phyloP scores from a whole-genome alignment of 2,888 invertebrate genomes.

The Protodeltote pygarga region DNA sequence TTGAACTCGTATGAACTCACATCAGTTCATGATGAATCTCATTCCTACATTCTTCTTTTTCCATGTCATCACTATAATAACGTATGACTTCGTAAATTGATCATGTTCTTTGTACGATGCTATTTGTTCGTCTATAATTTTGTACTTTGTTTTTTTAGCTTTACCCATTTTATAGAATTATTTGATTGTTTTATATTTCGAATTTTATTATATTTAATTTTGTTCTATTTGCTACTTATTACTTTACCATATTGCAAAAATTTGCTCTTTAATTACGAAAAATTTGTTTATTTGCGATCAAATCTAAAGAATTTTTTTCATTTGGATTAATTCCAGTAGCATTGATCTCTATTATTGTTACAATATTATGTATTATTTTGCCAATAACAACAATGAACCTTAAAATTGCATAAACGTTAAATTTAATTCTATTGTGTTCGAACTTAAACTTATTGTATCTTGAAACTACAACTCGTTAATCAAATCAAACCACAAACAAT shows the following conservation, averaged over 20 bases:
- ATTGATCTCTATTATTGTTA: too few relatives aligned
- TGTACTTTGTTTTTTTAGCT: conserved; percentile 10
- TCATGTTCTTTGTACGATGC: conserved; percentile 11
- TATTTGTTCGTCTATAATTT: conserved; percentile 35
- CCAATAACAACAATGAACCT: too few relatives aligned
- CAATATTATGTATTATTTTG: too few relatives aligned
- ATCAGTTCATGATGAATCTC: neutral
- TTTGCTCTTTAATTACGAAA: neutral
- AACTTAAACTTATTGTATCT: neutral
- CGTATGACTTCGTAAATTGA: conserved; percentile 18
- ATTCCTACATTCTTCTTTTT: conserved; percentile 15
- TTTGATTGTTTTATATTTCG: too few relatives aligned
- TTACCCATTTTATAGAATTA: conserved; percentile 23
- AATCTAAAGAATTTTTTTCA: too few relatives aligned
- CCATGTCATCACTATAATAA: conserved; percentile 28
- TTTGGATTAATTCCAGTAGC: too few relatives aligned
- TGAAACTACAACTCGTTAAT: conserved; percentile 20
- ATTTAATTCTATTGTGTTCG: neutral
- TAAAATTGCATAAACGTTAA: too few relatives aligned
- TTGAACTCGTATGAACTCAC: too few relatives aligned
- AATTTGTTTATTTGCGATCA: neutral
- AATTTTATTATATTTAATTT: conserved; percentile 4
- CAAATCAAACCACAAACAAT: conserved; percentile 35
- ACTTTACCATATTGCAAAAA: neutral
- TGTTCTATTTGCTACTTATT: neutral